phyloP scores from a whole-genome alignment of 1,140 invertebrate genomes.

The Hylyphantes graminicola region DNA sequence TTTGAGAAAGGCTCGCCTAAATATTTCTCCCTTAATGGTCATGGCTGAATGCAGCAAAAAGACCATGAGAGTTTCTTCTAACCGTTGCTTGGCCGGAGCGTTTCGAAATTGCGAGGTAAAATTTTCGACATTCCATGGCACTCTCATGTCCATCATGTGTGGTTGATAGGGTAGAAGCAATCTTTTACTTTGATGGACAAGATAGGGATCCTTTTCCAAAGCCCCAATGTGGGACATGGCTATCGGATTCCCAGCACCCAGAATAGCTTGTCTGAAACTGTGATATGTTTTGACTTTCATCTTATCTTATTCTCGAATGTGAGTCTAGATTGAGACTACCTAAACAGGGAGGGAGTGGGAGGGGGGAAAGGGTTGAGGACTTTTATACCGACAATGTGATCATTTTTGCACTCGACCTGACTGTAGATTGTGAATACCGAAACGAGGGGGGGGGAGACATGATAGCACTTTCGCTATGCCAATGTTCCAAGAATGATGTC shows the following conservation, averaged over 20 bases:
- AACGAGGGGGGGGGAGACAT: too few relatives aligned
- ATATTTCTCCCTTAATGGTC: neutral
- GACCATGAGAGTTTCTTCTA: neutral
- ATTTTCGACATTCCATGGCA: neutral
- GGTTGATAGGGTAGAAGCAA: too few relatives aligned
- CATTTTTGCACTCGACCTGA: too few relatives aligned
- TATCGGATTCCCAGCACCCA: neutral
- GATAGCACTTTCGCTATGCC: too few relatives aligned
- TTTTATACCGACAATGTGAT: too few relatives aligned
- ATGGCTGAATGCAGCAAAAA: neutral
- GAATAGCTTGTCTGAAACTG: neutral
- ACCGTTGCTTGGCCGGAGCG: neutral
- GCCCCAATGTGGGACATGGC: neutral
- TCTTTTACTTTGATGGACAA: neutral
- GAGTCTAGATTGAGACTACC: too few relatives aligned
- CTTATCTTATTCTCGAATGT: neutral
- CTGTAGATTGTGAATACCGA: too few relatives aligned
- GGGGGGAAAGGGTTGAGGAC: too few relatives aligned
- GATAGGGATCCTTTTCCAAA: neutral
- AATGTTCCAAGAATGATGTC: too few relatives aligned
- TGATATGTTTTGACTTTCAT: neutral
- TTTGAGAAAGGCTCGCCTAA: neutral
- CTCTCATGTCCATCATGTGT: neutral
- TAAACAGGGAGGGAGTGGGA: too few relatives aligned
- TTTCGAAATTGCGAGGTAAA: neutral